phyloP scores from a whole-genome alignment of 2,113 vertebrate species.

The Xiphophorus maculatus region DNA sequence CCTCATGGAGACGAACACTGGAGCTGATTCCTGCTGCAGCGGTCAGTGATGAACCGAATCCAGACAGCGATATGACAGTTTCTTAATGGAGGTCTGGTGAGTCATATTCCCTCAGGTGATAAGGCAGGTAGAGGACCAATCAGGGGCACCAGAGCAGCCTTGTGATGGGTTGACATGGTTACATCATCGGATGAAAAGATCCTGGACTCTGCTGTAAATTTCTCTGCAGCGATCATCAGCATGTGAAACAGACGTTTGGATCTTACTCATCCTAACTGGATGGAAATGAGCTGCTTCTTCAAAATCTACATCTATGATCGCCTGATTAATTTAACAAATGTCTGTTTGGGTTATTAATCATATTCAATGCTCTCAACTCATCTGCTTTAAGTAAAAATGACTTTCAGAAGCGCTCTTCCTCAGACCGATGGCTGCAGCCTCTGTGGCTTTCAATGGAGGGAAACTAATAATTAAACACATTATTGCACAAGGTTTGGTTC shows the following conservation, averaged over 20 bases:
- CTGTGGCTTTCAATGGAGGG: constrained; percentile 28
- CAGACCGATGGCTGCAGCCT: constrained; percentile 30
- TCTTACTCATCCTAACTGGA: constrained; percentile 47
- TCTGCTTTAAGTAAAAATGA: constrained; percentile 46
- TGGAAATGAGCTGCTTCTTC: constrained; percentile 45
- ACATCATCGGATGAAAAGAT: constrained; percentile 12
- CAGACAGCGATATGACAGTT: constrained; percentile 20
- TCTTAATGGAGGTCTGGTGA: constrained; percentile 15
- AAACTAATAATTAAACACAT: constrained; percentile 38
- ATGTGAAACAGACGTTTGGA: constrained; percentile 11
- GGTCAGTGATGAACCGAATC: neutral
- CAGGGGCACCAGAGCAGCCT: neutral
- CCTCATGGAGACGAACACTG: neutral
- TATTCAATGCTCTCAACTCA: constrained; percentile 29
- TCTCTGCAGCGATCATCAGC: neutral
- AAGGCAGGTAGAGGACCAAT: constrained; percentile 16
- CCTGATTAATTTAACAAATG: constrained; percentile 53
- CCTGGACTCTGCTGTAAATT: neutral
- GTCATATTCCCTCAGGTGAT: constrained; percentile 14
- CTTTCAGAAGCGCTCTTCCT: constrained; percentile 52
- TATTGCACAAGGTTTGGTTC: constrained; percentile 40
- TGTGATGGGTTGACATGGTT: constrained; percentile 1
- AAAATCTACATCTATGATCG: constrained; percentile 47
- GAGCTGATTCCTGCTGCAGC: neutral
- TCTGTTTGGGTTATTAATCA: constrained; percentile 45